Base-by-base conservation (phyloP, 2,113 vertebrate species). In the Vulpes vulpes region DNA sequence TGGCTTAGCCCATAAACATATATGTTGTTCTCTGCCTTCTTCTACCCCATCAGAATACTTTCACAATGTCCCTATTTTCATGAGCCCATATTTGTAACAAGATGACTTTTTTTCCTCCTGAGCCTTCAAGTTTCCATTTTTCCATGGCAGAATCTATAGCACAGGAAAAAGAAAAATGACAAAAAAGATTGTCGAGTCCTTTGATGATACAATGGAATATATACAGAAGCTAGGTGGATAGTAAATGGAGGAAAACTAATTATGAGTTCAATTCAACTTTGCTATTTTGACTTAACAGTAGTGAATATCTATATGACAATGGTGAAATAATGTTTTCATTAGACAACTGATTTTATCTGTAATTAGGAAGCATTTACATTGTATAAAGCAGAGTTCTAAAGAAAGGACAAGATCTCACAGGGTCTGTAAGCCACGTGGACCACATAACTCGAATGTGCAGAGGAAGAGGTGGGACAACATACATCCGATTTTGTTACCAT, bases 281-380 rank as follows among this genome's bases (percentile, higher is more conserved):
- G 51, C 69, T 76, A 71, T 89, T 97, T 79, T 94, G 51, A 93
- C 43, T 92, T 88, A 62, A 87, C 6, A 22, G 11, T 55, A 82
- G 8, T 95, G 16, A 94, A 91, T 81, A 93, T 89, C 10, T 8
- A 82, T n/a, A 88, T 59, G 55, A 82, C 86, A 60, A 78, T 49
- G 25, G 27, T 71, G 4, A 95, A 96, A 83, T 76, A 53, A 87
- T 90, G 80, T 84, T 95, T 95, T 95, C 59, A 90, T 94, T 84
- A 92, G 76, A 92, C 35, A 82, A 89, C 7, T 91, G 27, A 81
- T 96, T 97, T 86, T 79, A 88, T 53, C 64, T 96, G 38, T 73
- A 96, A 96, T 96, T 86, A 87, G 91, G 89, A 57, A 92, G 64
- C 55, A 92, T 60, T 92, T 95, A 94, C 32, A 93, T 35, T 32